Evolutionary conservation across 1,140 invertebrate genomes (phyloP).

Genomic region (Leptinotarsa undecemlineata): DNA sequence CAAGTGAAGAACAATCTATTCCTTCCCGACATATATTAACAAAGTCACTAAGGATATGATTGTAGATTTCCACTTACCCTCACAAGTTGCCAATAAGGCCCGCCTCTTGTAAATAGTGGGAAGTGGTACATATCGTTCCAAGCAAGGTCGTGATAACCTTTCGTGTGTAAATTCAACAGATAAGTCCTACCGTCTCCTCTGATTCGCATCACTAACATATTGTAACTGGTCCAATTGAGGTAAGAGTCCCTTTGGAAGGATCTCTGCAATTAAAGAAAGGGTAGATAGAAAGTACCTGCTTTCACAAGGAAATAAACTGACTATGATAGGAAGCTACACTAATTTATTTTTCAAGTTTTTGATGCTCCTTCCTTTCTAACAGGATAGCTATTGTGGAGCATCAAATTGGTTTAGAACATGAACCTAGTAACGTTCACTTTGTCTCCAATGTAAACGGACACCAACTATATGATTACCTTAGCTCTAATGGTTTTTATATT

Average conservation of each 20-base stretch:
- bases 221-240: conserved; percentile 78
- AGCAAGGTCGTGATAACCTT: conserved; percentile 74
- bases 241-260: conserved; percentile 77
- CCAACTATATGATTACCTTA: conserved; percentile 57
- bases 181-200: conserved; percentile 92
- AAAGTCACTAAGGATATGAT: no score
- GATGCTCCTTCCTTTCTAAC: no score
- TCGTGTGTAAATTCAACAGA: conserved; percentile 72
- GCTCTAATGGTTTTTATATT: conserved; percentile 70
- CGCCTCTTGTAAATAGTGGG: conserved; percentile 87
- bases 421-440: no score
- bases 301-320: no score
- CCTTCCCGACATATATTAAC: no score
- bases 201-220: conserved; percentile 80
- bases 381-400: no score
- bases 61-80: conserved; percentile 62
- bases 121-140: conserved; percentile 87
- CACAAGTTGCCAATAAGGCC: conserved; percentile 93
- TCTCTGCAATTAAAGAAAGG: conserved; percentile 61
- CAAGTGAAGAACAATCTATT: no score
- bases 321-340: no score
- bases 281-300: background rate
- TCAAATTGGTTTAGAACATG: no score
- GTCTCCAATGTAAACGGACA: background rate
- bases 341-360: no score